phyloP scores from a whole-genome alignment of 64 coral and sea anemone species.

The Acropora yongei region DNA sequence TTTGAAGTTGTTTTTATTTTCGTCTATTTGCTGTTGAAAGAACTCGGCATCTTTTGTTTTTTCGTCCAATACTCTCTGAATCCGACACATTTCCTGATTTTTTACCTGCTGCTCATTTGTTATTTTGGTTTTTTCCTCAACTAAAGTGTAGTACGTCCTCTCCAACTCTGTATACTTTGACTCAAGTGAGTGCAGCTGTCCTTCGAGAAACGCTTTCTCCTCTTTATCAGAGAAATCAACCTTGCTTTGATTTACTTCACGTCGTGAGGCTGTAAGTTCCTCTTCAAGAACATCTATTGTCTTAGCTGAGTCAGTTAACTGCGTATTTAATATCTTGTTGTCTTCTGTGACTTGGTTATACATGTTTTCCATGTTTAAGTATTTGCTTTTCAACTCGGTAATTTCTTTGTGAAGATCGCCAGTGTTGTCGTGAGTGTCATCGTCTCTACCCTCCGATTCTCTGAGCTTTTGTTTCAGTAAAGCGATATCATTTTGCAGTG shows the following conservation, averaged over 20 bases:
- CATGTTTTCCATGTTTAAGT: conserved; percentile 57
- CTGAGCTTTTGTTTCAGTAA: conserved; percentile 42
- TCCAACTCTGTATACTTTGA: conserved; percentile 23
- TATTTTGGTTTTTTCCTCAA: conserved; percentile 28
- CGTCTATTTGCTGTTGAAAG: conserved; percentile 52
- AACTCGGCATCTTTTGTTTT: conserved; percentile 33
- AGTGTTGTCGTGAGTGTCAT: conserved; percentile 30
- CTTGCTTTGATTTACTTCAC: conserved; percentile 45
- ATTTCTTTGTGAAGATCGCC: conserved; percentile 60
- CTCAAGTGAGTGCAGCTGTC: background rate
- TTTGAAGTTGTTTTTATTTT: conserved; percentile 32
- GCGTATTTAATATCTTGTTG: conserved; percentile 54
- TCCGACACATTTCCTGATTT: background rate
- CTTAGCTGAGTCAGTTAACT: conserved; percentile 50
- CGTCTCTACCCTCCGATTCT: conserved; percentile 31
- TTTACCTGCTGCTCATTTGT: conserved; percentile 18
- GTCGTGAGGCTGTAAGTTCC: background rate
- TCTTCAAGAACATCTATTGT: background rate
- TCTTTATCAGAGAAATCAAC: background rate
- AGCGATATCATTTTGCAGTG: conserved; percentile 64
- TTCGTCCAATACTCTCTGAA: conserved; percentile 42
- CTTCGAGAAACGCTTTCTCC: conserved; percentile 20
- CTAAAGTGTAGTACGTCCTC: background rate
- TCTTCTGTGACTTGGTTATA: conserved; percentile 44
- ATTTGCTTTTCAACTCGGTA: conserved; percentile 58